These are phyloP conservation scores for Emydura subglobosa DNA, from an alignment of 2,113 vertebrate species.

Conservation along the genomic window DNA sequence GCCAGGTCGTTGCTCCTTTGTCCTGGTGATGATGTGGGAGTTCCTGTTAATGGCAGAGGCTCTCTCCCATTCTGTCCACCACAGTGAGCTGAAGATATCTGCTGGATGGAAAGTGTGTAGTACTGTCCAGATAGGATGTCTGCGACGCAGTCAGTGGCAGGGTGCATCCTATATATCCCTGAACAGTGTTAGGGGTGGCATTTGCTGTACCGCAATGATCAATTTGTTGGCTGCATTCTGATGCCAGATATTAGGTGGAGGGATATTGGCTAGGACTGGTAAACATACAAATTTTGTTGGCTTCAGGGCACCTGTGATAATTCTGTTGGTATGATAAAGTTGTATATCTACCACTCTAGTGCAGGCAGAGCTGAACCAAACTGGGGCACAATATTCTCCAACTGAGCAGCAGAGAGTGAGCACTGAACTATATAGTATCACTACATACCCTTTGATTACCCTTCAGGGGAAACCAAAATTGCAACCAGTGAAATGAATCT, in stretches of 20 bases:
- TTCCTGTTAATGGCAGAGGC: no score
- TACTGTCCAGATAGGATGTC: no score
- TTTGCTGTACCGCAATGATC: background rate
- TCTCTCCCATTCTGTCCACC: no score
- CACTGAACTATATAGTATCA: background rate
- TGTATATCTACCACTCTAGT: background rate
- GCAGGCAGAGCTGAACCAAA: background rate
- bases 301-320: background rate
- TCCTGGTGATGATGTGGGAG: no score
- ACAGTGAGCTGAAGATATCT: no score
- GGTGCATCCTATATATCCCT: background rate
- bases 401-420: background rate
- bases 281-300: background rate
- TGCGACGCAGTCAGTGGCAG: no score
- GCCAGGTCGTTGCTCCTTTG: no score
- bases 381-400: background rate
- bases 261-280: background rate
- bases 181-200: background rate
- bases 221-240: background rate
- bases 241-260: background rate
- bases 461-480: background rate
- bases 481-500: background rate
- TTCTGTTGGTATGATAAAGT: background rate
- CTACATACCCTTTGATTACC: background rate
- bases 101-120: no score